phyloP scores from a whole-genome alignment of 2,888 invertebrate species.

The Chrysopilus asiliformis region DNA sequence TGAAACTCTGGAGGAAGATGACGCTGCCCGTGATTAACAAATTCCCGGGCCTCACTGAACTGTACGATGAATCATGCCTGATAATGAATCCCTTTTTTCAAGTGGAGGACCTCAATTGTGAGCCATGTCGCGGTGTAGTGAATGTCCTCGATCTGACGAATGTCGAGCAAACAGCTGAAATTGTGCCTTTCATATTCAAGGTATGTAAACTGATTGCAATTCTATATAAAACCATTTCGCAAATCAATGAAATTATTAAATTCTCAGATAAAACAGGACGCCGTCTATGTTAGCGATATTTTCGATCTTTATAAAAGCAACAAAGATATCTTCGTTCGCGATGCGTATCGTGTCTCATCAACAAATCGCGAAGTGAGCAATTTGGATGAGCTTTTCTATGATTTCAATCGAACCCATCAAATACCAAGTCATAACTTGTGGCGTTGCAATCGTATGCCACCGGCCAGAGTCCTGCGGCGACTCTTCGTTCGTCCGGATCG shows the following conservation, averaged over 20 bases:
- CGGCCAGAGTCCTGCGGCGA: slow-evolving; percentile 55
- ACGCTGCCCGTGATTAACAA: slow-evolving; percentile 62
- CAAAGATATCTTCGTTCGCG: slow-evolving; percentile 47
- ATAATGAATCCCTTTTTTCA: slow-evolving; percentile 73
- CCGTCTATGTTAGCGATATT: slow-evolving; percentile 42
- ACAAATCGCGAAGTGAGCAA: slow-evolving; percentile 29
- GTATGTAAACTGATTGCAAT: slow-evolving; percentile 26
- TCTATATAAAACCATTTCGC: too few relatives aligned
- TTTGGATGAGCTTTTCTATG: slow-evolving; percentile 31
- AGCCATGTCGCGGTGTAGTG: slow-evolving; percentile 61
- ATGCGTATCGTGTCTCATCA: slow-evolving; percentile 41
- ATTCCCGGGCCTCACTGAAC: slow-evolving; percentile 60
- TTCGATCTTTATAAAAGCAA: slow-evolving; percentile 45
- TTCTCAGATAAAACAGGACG: slow-evolving; percentile 44
- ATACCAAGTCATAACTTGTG: slow-evolving; percentile 30
- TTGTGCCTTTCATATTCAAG: slow-evolving; percentile 43
- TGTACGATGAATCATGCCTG: slow-evolving; percentile 75
- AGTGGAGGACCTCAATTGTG: slow-evolving; percentile 70
- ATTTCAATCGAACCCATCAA: slow-evolving; percentile 26
- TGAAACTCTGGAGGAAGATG: slow-evolving; percentile 55
- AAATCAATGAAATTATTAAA: too few relatives aligned
- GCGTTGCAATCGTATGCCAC: slow-evolving; percentile 66
- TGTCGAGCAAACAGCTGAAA: slow-evolving; percentile 27
- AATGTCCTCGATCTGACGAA: slow-evolving; percentile 49
- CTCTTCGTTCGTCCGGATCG: slow-evolving; percentile 58